Evolutionary conservation across 2,113 vertebrate genomes (phyloP).

Genomic region (Bettongia penicillata): DNA sequence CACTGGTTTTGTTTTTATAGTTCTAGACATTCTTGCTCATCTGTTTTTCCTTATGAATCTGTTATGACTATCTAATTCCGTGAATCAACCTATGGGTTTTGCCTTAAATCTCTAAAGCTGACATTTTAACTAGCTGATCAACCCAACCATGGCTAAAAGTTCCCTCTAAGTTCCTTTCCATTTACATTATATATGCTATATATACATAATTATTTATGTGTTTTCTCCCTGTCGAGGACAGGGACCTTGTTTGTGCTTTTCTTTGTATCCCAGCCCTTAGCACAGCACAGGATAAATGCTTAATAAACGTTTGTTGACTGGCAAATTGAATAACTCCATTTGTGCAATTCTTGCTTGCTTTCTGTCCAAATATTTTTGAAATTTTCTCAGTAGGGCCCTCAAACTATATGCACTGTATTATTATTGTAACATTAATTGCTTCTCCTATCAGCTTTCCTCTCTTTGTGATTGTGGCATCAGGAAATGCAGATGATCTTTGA

Average conservation of each 20-base stretch:
- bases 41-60: constrained; percentile 4
- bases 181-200: neutral
- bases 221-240: neutral
- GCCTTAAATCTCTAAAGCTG: neutral
- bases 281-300: neutral
- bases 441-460: neutral
- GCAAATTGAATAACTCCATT: neutral
- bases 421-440: neutral
- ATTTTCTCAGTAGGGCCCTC: neutral
- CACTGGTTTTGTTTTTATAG: neutral
- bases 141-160: neutral
- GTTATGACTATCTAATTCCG: neutral
- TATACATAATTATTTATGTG: neutral
- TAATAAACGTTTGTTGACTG: neutral
- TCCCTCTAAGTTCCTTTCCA: neutral
- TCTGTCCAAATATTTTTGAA: neutral
- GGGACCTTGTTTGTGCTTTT: neutral
- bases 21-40: neutral
- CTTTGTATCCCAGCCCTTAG: neutral
- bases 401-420: neutral
- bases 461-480: neutral
- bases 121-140: neutral
- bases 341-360: neutral
- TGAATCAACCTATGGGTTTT: neutral
- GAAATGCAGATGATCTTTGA: neutral